Conservation (phyloP, 2,113 vertebrate genomes). For the Ancistrus triradiatus region DNA sequence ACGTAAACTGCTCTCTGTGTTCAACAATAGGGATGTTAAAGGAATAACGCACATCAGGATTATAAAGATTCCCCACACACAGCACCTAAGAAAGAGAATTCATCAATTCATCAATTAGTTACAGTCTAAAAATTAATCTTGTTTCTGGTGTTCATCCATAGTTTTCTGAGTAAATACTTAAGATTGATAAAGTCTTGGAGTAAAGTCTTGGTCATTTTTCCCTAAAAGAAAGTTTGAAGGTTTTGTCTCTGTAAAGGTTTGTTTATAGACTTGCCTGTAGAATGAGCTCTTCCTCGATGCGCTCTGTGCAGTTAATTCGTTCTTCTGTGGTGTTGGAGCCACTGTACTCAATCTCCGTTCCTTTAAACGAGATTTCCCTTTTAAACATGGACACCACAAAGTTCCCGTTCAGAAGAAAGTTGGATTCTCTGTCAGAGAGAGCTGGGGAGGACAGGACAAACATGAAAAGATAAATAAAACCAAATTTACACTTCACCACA, state of each 20-base stretch:
- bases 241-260: too few relatives aligned
- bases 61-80: slow-evolving; percentile 93
- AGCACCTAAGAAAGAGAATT: slow-evolving; percentile 72
- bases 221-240: too few relatives aligned
- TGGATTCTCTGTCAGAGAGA: slow-evolving; percentile 83
- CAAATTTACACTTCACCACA: neutral
- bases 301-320: slow-evolving; percentile 90
- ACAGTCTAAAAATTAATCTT: neutral
- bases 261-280: slow-evolving; percentile 73
- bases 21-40: slow-evolving; percentile 87
- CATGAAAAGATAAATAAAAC: neutral
- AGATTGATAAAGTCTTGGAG: too few relatives aligned
- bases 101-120: neutral
- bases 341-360: slow-evolving; percentile 87
- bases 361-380: slow-evolving; percentile 84
- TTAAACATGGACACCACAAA: slow-evolving; percentile 96
- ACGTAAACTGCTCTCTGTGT: slow-evolving; percentile 77
- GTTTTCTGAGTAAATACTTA: too few relatives aligned
- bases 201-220: too few relatives aligned
- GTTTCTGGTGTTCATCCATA: too few relatives aligned
- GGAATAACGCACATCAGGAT: slow-evolving; percentile 89
- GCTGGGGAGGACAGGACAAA: slow-evolving; percentile 62
- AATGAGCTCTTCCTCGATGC: slow-evolving; percentile 81
- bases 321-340: slow-evolving; percentile 87
- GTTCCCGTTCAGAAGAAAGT: slow-evolving; percentile 92